Evolutionary conservation across 1,140 invertebrate genomes (phyloP).

Genomic region (Macrocentrus cingulum): DNA sequence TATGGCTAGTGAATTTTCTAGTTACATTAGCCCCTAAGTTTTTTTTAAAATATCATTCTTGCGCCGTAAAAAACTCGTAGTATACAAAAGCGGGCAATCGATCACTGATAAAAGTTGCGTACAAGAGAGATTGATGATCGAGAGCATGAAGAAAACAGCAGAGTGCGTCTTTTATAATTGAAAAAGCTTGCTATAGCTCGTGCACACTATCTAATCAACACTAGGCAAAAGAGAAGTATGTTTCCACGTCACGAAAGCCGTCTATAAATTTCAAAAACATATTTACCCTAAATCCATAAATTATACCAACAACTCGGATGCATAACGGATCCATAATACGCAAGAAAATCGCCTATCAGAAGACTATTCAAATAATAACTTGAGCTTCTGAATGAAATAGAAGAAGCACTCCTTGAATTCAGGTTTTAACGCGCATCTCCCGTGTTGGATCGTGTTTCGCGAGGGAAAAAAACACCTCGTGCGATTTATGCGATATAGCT

Average conservation of each 20-base stretch:
- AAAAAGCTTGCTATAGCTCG: slow-evolving; percentile 1
- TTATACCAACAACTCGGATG: background rate
- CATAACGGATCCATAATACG: background rate
- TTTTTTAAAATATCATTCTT: too few species aligned
- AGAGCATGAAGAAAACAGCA: background rate
- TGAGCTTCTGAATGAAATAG: background rate
- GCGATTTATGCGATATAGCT: slow-evolving; percentile 15
- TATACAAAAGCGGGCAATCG: slow-evolving; percentile 7
- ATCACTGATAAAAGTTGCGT: background rate
- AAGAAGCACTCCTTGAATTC: background rate
- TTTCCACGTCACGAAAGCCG: slow-evolving; percentile 9
- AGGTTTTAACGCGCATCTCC: background rate
- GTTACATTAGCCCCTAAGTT: too few species aligned
- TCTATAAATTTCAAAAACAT: slow-evolving; percentile 8
- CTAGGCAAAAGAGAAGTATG: slow-evolving; percentile 14
- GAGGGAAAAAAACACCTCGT: slow-evolving; percentile 8
- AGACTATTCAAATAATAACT: background rate
- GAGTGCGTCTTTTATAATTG: background rate
- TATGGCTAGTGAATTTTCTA: too few species aligned
- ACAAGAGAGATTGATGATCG: background rate
- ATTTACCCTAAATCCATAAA: slow-evolving; percentile 1
- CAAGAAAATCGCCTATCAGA: too few species aligned
- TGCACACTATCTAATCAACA: slow-evolving; percentile 8
- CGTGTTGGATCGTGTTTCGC: background rate
- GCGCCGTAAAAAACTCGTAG: too few species aligned